Base-by-base conservation (phyloP, 1,140 invertebrate genomes). In the Zaprionus inermis region DNA sequence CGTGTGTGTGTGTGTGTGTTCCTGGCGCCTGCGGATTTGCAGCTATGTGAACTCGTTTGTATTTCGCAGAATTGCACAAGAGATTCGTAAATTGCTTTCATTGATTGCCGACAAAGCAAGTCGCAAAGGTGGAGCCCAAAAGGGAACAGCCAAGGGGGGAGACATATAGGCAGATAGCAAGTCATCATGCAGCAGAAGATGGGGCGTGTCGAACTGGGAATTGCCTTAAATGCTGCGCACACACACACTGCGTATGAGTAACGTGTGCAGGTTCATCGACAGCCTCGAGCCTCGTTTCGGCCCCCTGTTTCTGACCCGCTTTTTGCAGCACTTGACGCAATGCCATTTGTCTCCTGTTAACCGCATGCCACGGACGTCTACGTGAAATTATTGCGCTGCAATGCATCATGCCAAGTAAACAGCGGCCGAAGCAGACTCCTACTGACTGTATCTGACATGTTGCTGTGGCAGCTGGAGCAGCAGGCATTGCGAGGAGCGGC, bases 81-180 rank as follows among this genome's bases (percentile, higher is more conserved):
- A 84, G 84, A 88, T 81, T 88, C 84, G 58, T 80, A 88, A 88
- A 88, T 88, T 88, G 84, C 84, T 88, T 83, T 78, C 84, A 88
- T 88, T 88, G 84, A 88, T 88, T 89, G 83, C 76, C 79, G 56
- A 88, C 83, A 88, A 88, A 74, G 68, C 57, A 61, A 34, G 57
- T 38, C 41, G 57, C 38, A 38, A 57, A 70, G 72, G 66, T 58
- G 34, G 34, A 52, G 32, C 57, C 66, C 30, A 49, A 61, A 34
- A 18, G 36, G 64, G 52, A 24, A 34, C 51, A 14, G 22, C 24
- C 56, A 32, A 30, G 16, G 22, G 32, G 34, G 18, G 12, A 9
- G 0, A 4, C 22, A 24, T 1, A 3, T 18, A 14, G 44, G 2
- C 7, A 18, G 24, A 16, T 18, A 38, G 14, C 2, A 5, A 12